phyloP scores from a whole-genome alignment of 2,888 invertebrate genomes.

The Chaetoderma sp. region DNA sequence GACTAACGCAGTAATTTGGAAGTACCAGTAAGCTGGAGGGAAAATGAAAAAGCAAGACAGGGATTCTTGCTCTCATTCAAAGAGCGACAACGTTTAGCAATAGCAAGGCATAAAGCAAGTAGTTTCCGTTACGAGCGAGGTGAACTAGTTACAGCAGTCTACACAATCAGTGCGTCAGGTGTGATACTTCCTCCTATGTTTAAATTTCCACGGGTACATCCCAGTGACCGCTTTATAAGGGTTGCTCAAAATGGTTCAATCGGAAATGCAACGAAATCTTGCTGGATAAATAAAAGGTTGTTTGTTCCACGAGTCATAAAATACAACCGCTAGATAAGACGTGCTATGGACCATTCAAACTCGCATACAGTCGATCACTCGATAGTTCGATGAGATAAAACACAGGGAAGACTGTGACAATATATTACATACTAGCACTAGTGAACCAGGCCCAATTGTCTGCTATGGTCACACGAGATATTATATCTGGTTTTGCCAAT shows the following conservation, averaged over 20 bases:
- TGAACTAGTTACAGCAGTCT: slow-evolving; percentile 19
- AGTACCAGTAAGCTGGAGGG: background rate
- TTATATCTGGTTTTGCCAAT: no score
- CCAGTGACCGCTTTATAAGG: slow-evolving; percentile 17
- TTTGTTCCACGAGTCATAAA: slow-evolving; percentile 28
- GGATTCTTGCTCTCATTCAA: background rate
- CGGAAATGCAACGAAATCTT: slow-evolving; percentile 14
- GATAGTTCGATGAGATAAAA: slow-evolving; percentile 54
- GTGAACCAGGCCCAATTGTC: no score
- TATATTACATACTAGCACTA: background rate
- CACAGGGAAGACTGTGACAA: slow-evolving; percentile 56
- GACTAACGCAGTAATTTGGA: no score
- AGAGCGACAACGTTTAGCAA: slow-evolving; percentile 5
- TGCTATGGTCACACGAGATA: no score
- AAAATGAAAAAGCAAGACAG: background rate
- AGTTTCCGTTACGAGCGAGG: slow-evolving; percentile 19
- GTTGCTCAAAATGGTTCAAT: slow-evolving; percentile 22
- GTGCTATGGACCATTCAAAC: slow-evolving; percentile 55
- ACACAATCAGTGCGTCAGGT: slow-evolving; percentile 22
- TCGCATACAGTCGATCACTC: slow-evolving; percentile 51
- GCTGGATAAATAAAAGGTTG: slow-evolving; percentile 29
- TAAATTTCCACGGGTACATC: slow-evolving; percentile 27
- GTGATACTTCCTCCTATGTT: slow-evolving; percentile 25
- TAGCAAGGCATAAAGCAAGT: slow-evolving; percentile 4
- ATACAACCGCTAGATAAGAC: slow-evolving; percentile 36